Conservation (phyloP, 2,113 vertebrate genomes). For the Ailurus styani region DNA sequence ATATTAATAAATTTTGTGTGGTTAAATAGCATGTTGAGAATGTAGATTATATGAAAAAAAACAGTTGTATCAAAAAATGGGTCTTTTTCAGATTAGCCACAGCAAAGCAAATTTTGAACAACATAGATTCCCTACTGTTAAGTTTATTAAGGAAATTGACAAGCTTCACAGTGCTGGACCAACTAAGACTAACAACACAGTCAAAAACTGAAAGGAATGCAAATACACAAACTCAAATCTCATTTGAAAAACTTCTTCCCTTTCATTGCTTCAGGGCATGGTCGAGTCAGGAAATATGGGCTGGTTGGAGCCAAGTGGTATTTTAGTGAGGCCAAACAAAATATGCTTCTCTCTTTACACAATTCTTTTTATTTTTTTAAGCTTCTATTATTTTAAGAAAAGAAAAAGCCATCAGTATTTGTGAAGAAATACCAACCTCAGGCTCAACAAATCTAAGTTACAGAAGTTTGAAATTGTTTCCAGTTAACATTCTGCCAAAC, state of each 20-base stretch:
- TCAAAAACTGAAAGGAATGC: constrained; percentile 27
- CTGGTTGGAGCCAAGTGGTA: constrained; percentile 59
- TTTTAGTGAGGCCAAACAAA: constrained; percentile 69
- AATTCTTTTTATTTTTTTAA: constrained; percentile 31
- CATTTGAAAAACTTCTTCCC: constrained; percentile 60
- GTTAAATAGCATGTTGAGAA: background rate
- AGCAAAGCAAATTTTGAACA: constrained; percentile 51
- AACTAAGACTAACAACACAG: constrained; percentile 18
- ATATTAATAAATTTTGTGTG: background rate
- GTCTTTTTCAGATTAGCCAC: constrained; percentile 15
- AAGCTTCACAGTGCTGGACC: constrained; percentile 43
- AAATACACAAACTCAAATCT: constrained; percentile 27
- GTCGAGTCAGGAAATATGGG: constrained; percentile 60
- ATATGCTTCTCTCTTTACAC: constrained; percentile 59
- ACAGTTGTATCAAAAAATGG: constrained; percentile 18
- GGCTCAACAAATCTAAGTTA: constrained; percentile 49
- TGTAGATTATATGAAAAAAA: background rate
- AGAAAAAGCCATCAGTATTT: constrained; percentile 50
- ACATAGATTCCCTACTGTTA: constrained; percentile 23
- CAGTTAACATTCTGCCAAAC: constrained; percentile 50
- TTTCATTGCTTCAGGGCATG: constrained; percentile 61
- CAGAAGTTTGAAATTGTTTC: constrained; percentile 59
- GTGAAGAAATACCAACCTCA: constrained; percentile 63
- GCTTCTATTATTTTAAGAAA: constrained; percentile 59
- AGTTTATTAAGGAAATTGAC: constrained; percentile 53